Evolutionary conservation across 2,113 vertebrate genomes (phyloP), one percentile per base, ranked within the genome.

Genomic region (Ahaetulla prasina): DNA sequence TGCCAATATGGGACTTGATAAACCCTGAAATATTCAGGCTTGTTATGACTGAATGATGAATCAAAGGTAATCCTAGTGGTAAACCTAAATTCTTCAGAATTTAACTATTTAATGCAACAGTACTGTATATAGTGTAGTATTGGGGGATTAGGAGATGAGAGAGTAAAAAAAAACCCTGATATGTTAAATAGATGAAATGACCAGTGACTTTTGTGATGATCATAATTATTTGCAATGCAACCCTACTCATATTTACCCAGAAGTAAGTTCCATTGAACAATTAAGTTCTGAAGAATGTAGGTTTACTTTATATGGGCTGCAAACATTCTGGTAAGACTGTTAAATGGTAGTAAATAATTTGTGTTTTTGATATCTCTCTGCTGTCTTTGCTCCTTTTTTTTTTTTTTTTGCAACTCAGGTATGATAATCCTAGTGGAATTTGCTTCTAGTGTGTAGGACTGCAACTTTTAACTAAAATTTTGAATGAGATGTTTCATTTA

Each of bases 121-220:
- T n/a, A 35, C 12, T 68, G 12, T 93, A 89, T 87, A 23, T 94
- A 39, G 22, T 50, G 25, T 93, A 94, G 55, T 85, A 39, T 0
- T 57, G 86, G 3, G 94, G 87, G 94, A 91, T 88, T 85, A 93
- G n/a, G 84, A 94, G 93, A 89, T 22, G 92, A 84, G 18, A 96
- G 43, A 95, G 22, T 55, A 92, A 85, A 35, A 93, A 50, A 92
- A 55, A 45, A 91, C 35, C 10, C 10, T 54, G 11, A 57, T 25
- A 23, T 39, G 30, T 54, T 43, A 54, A 55, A 54, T 35, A 55
- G 9, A n/a, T 20, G 49, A 16, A 87, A 54, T 6, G 94, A 55
- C 49, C 55, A 93, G 49, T 14, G 87, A 47, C 84, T 95, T 96
- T 94, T 45, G 94, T 57, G 49, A 2, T 54, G 16, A 53, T 53